Evolutionary conservation across 2,113 vertebrate genomes (phyloP).

Genomic region (Rhombomys opimus): DNA sequence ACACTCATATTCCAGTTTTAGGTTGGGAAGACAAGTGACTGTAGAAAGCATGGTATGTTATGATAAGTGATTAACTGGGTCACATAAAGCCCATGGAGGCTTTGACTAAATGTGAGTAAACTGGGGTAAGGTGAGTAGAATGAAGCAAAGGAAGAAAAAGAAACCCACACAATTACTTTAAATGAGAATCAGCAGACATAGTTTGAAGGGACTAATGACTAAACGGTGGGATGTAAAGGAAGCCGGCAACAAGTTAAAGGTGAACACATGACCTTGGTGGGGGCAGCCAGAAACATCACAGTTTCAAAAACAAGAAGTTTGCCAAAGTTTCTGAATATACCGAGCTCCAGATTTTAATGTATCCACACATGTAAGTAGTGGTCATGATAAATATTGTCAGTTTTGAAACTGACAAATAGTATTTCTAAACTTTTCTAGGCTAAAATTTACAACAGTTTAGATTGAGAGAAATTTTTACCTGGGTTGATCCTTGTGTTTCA

Average conservation of each 20-base stretch:
- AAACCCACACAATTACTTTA: neutral
- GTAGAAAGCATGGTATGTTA: neutral
- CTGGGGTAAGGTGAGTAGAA: neutral
- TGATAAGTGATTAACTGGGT: neutral
- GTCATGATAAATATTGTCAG: neutral
- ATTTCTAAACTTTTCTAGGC: neutral
- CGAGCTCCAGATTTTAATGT: neutral
- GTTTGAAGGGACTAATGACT: slow-evolving; percentile 13
- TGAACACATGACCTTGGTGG: neutral
- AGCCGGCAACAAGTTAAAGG: neutral
- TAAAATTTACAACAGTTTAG: neutral
- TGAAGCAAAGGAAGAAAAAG: slow-evolving; percentile 29
- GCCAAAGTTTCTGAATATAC: neutral
- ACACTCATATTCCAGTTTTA: neutral
- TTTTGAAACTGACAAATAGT: slow-evolving; percentile 15
- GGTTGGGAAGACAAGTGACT: neutral
- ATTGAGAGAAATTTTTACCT: slow-evolving; percentile 20
- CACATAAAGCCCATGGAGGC: neutral
- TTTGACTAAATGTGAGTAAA: neutral
- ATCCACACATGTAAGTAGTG: neutral
- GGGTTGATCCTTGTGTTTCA: slow-evolving; percentile 35
- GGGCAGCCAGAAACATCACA: neutral
- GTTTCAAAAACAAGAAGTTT: slow-evolving; percentile 21
- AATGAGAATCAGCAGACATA: neutral
- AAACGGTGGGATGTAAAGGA: neutral